phyloP scores from a whole-genome alignment of 2,113 vertebrate genomes.

The Scortum barcoo region DNA sequence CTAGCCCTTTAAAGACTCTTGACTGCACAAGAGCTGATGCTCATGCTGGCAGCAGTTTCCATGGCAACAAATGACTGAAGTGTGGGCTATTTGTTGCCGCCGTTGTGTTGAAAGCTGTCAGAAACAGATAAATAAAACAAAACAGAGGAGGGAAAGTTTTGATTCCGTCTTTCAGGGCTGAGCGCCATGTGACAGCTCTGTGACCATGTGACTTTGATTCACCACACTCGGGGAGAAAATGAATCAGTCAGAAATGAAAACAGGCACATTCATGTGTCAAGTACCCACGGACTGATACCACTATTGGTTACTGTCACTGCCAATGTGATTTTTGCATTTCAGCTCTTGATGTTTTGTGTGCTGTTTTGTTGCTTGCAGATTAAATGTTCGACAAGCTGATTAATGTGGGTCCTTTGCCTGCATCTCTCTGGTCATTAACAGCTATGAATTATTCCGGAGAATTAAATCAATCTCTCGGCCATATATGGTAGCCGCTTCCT shows the following conservation, averaged over 20 bases:
- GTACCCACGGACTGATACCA: background rate
- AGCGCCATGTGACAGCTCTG: slow-evolving; percentile 25
- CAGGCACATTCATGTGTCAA: slow-evolving; percentile 19
- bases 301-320: background rate
- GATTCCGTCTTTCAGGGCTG: slow-evolving; percentile 38
- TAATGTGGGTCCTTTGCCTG: slow-evolving; percentile 25
- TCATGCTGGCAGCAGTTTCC: slow-evolving; percentile 79
- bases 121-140: slow-evolving; percentile 60
- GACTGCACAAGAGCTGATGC: slow-evolving; percentile 65
- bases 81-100: slow-evolving; percentile 55
- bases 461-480: slow-evolving; percentile 60
- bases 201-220: slow-evolving; percentile 33
- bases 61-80: slow-evolving; percentile 82
- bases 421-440: slow-evolving; percentile 35
- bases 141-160: slow-evolving; percentile 51
- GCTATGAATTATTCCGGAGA: slow-evolving; percentile 64
- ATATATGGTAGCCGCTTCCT: slow-evolving; percentile 38
- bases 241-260: slow-evolving; percentile 40
- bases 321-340: background rate
- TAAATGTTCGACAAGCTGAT: slow-evolving; percentile 37
- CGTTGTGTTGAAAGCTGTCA: slow-evolving; percentile 54
- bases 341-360: background rate
- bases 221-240: slow-evolving; percentile 16
- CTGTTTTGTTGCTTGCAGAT: slow-evolving; percentile 7
- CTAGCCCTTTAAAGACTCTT: slow-evolving; percentile 71